Percentiles rank a stretch among this genome's conserved stretches.
Evolutionary conservation across 2,888 invertebrate genomes (phyloP).

Genomic region (Ametastegia equiseti): DNA sequence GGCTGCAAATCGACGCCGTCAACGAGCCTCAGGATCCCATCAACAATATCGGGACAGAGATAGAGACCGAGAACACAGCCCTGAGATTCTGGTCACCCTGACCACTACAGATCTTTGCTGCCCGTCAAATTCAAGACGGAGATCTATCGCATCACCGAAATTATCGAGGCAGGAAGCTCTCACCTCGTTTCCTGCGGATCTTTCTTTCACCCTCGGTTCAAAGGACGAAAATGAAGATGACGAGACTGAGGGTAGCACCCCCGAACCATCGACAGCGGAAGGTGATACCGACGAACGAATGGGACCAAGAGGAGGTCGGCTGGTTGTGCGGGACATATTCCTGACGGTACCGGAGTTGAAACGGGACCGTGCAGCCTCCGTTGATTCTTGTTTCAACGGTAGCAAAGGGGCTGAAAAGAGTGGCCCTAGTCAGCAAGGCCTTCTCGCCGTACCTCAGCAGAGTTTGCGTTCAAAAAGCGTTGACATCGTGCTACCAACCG

Average conservation of each 20-base stretch:
- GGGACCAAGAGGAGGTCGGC: constrained; percentile 22
- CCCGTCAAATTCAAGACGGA: constrained; percentile 77
- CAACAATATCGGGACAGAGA: constrained; percentile 16
- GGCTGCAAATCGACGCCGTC: constrained; percentile 59
- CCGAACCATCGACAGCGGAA: constrained; percentile 70
- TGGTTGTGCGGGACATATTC: constrained; percentile 84
- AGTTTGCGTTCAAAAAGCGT: constrained; percentile 88
- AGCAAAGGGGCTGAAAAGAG: constrained; percentile 82
- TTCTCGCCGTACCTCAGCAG: constrained; percentile 85
- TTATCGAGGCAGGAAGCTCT: constrained; percentile 87
- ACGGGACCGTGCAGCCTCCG: constrained; percentile 91
- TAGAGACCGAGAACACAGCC: constrained; percentile 44
- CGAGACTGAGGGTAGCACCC: constrained; percentile 70
- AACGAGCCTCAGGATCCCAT: constrained; percentile 60
- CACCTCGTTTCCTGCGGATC: constrained; percentile 78
- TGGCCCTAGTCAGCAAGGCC: constrained; percentile 77
- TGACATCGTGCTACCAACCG: constrained; percentile 92
- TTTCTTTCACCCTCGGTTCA: constrained; percentile 57
- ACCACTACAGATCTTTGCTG: constrained; percentile 50
- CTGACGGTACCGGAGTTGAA: constrained; percentile 90
- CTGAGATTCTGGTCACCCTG: constrained; percentile 53
- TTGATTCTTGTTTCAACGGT: constrained; percentile 90
- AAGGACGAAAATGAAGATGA: constrained; percentile 62
- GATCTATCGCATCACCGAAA: constrained; percentile 82
- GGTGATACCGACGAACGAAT: constrained; percentile 5